Evolutionary conservation across 1,140 invertebrate species (phyloP).

Genomic region (Caligus rogercresseyi): DNA sequence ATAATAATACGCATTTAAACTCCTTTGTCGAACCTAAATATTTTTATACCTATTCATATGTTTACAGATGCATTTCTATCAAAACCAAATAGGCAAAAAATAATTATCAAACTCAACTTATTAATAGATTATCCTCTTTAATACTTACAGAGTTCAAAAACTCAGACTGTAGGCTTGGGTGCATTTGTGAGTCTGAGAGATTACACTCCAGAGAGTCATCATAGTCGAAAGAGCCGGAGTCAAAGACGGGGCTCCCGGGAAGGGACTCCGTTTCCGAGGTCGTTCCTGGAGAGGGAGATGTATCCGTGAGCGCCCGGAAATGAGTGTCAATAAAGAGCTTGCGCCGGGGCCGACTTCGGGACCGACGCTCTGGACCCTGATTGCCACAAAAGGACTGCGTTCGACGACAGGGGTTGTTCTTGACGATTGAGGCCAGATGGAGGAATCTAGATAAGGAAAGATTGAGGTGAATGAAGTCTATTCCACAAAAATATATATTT

Average conservation of each 20-base stretch:
- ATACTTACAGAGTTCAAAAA: neutral
- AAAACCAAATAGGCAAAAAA: too few relatives aligned
- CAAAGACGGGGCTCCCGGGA: neutral
- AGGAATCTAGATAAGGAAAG: neutral
- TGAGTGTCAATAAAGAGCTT: neutral
- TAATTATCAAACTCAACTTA: too few relatives aligned
- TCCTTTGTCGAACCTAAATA: too few relatives aligned
- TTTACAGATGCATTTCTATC: too few relatives aligned
- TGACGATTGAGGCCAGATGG: neutral
- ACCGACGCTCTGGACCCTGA: neutral
- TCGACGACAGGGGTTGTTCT: neutral
- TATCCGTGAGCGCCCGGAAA: neutral
- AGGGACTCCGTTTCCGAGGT: neutral
- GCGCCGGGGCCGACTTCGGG: neutral
- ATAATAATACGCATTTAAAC: too few relatives aligned
- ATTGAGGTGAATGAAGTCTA: neutral
- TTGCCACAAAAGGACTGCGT: neutral
- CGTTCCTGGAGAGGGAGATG: neutral
- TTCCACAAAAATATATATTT: too few relatives aligned
- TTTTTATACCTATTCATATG: too few relatives aligned
- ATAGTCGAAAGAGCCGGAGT: neutral
- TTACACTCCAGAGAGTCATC: neutral
- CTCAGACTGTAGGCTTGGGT: neutral
- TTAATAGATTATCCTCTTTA: too few relatives aligned
- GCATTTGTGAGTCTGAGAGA: neutral